Base-by-base conservation (phyloP, 2,888 invertebrate species). In the Pediacus dermestoides region DNA sequence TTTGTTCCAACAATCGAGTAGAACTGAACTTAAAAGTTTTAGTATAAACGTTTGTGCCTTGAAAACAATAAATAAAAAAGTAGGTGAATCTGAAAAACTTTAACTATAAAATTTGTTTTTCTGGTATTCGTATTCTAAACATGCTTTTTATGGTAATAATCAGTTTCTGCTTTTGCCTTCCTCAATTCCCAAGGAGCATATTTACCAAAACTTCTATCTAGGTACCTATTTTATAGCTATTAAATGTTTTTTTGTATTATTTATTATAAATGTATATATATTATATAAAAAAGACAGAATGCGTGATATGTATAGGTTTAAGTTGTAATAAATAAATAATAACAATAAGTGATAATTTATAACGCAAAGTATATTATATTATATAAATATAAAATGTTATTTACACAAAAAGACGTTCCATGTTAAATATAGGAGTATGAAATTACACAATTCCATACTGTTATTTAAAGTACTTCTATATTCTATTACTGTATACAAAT, bases 351-450 rank as follows among this genome's bases (percentile, higher is more conserved):
- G 58, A 60, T 61, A 61, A 58, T 56, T 61, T 56, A 53, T 55
- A 55, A 49, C 43, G 48, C 47, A 48, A 49, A 49, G 51, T 50
- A 50, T 52, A 53, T 52, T 50, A 50, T 58, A 52, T 50, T 55
- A 42, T 16, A 32, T 32, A 15, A 46, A 41, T 39, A n/a, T 47
- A 44, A 43, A 42, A 38, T 43, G 16, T 22, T 42, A 50, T 45
- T 57, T 53, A 51, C n/a, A n/a, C n/a, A n/a, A n/a, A n/a, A n/a
- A n/a, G 44, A 60, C 59, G 61, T 63, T 61, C 61, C 61, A 63
- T 63, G 61, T 62, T 60, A 57, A 51, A 55, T 54, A 55, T 59
- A 56, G 51, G 48, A 48, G 52, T 59, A 53, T 53, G 54, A 52
- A 52, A 53, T 52, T 52, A 50, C 56, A 54, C 44, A 49, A 53